Evolutionary conservation across 2,113 vertebrate genomes (phyloP).

Genomic region (Peromyscus maniculatus): DNA sequence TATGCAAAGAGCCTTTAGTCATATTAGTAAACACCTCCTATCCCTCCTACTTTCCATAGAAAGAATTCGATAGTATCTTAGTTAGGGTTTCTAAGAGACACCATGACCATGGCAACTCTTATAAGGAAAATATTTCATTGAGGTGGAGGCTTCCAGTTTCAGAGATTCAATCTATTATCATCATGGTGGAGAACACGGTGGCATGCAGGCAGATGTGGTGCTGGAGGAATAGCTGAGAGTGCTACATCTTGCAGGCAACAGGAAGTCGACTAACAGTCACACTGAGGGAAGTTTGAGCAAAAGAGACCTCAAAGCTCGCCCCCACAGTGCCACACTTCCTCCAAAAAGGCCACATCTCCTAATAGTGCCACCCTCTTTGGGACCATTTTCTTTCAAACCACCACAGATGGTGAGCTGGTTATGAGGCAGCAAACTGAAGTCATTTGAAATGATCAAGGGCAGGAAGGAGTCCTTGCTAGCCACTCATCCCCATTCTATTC

Average conservation of each 20-base stretch:
- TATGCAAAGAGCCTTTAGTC: rapidly evolving
- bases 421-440: neutral
- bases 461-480: rapidly evolving
- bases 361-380: neutral
- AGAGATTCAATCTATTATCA: neutral
- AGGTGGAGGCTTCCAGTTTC: neutral
- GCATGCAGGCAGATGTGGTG: neutral
- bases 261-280: neutral
- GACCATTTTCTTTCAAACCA: neutral
- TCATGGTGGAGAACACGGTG: neutral
- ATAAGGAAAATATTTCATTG: neutral
- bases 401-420: neutral
- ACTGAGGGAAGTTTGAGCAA: neutral
- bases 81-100: neutral
- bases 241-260: neutral
- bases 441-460: rapidly evolving
- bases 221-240: neutral
- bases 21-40: rapidly evolving
- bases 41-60: neutral
- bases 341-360: neutral
- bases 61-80: neutral
- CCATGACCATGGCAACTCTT: neutral
- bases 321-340: neutral
- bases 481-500: rapidly evolving
- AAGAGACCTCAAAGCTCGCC: neutral